Percentiles rank a stretch among this genome's conserved stretches.
These are phyloP conservation scores for Cyprinus carpio DNA, from an alignment of 2,113 vertebrate genomes.

Conservation along the genomic window DNA sequence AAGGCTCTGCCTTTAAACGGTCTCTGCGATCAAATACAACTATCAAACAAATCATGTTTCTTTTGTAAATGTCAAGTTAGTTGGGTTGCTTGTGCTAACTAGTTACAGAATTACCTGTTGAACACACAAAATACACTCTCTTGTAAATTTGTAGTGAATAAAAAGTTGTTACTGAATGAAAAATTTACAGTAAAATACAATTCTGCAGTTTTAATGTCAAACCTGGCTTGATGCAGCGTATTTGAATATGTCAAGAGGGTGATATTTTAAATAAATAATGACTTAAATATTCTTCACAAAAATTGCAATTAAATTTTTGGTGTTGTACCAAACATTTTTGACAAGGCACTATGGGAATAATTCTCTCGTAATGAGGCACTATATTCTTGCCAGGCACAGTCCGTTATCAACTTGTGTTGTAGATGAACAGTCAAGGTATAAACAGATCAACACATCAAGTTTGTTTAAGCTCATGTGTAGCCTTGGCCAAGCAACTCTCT, in stretches of 20 bases:
- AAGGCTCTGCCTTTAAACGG: background rate
- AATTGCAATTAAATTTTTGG: background rate
- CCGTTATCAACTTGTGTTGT: background rate
- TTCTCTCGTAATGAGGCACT: background rate
- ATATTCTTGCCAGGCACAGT: background rate
- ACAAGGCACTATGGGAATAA: background rate
- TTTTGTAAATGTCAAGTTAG: background rate
- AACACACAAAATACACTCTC: background rate
- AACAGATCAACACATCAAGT: conserved; percentile 22
- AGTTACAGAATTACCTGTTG: background rate
- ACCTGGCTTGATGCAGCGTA: background rate
- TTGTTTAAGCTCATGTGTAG: conserved; percentile 33
- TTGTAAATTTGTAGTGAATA: background rate
- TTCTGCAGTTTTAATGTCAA: background rate
- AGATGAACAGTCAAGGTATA: conserved; percentile 13
- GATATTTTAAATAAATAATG: background rate
- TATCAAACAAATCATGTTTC: background rate
- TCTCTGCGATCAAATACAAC: background rate
- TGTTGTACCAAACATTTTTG: background rate
- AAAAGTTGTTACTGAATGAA: background rate
- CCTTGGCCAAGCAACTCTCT: conserved; percentile 40
- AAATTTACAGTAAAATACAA: background rate
- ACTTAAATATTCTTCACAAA: background rate
- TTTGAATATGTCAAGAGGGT: background rate
- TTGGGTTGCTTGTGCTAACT: background rate